These are phyloP conservation scores for Nipponia nippon DNA, from an alignment of 2,113 vertebrate species.

Conservation along the genomic window DNA sequence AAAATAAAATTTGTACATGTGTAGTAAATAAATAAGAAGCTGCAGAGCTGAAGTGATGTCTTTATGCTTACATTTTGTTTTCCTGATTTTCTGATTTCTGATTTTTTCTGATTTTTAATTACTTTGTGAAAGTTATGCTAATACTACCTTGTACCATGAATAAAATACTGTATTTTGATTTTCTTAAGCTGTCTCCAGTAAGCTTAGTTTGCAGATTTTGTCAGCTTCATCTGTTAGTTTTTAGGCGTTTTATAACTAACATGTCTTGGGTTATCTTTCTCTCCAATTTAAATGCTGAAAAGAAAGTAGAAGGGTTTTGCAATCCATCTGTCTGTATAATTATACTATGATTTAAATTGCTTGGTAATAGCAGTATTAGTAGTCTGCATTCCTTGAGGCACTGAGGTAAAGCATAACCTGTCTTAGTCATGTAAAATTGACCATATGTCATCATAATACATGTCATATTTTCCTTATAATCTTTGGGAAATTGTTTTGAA, in stretches of 20 bases:
- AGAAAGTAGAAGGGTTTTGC: neutral
- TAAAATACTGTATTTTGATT: neutral
- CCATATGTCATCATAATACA: conserved; percentile 15
- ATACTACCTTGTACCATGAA: neutral
- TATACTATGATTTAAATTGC: conserved; percentile 41
- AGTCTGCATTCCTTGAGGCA: conserved; percentile 1
- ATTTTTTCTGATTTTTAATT: neutral
- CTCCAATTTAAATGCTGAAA: neutral
- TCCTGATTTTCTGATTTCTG: neutral
- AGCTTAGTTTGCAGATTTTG: neutral
- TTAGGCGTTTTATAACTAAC: neutral
- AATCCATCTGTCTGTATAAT: conserved; percentile 32
- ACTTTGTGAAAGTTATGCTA: neutral
- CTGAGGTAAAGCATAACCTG: conserved; percentile 6
- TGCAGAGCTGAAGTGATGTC: neutral
- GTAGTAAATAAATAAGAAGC: neutral
- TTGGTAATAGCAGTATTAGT: conserved; percentile 28
- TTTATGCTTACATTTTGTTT: neutral
- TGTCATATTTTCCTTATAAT: neutral
- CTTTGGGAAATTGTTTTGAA: neutral
- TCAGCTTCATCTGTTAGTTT: neutral
- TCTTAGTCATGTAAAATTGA: neutral
- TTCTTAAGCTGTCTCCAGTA: neutral
- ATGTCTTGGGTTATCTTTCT: neutral
- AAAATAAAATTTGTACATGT: neutral